Evolutionary conservation across 2,113 vertebrate genomes (phyloP), one percentile per base, ranked within the genome.

Genomic region (Gnathonemus longibarbis): DNA sequence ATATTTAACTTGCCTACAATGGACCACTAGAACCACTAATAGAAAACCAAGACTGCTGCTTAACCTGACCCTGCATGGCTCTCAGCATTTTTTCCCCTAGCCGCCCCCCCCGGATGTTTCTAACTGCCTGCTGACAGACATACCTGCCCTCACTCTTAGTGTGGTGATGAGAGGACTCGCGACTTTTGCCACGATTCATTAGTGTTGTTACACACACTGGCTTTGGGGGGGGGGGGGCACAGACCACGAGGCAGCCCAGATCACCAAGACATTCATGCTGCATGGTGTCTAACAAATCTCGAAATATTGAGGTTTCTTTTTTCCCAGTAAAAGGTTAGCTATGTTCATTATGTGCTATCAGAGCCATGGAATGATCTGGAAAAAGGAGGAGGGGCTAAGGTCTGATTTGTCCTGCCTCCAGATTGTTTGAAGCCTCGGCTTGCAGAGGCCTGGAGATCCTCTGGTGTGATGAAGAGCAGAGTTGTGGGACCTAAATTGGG

Each of bases 41-140:
- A 92, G 90, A 0, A 86, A 35, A 53, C 58, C 42, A 39, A 19
- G 21, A 8, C 46, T 42, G 17, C 45, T 89, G 24, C 8, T 56
- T n/a, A 83, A 53, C 46, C 49, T n/a, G 92, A 90, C 80, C 70
- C 70, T 49, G 6, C 90, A 84, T 90, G 83, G 66, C 70, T 91
- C 77, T 92, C 92, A 84, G 92, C 35, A 27, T 89, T 89, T 88
- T 52, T 49, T 90, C 90, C 80, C 66, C 3, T 91, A 90, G 49
- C 13, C 91, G 56, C 56, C 91, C 89, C 92, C 92, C 89, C 93
- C 93, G 94, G 95, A 96, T 93, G 94, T 90, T 48, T 53, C 74
- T 84, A 92, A 94, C 91, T 93, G 92, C 4, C 84, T 92, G 93
- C 94, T 95, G 95, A 93, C 46, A 6, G 91, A 93, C 92, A 89